These are phyloP conservation scores for Nyctibius grandis DNA, from an alignment of 2,797 vertebrate genomes.

Conservation along the genomic window DNA sequence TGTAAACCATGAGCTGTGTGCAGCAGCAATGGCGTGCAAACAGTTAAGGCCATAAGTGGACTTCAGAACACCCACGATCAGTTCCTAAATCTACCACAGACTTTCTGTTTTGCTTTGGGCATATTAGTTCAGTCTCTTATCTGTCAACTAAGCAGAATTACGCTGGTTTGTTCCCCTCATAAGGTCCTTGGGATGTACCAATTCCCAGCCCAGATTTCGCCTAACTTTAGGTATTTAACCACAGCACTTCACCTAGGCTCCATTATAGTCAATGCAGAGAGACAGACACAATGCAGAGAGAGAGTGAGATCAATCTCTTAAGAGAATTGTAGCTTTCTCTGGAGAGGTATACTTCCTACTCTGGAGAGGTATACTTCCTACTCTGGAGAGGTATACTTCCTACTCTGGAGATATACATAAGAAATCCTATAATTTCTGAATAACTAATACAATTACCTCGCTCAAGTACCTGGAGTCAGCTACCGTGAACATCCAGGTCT, in stretches of 20 bases:
- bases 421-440: background rate
- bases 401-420: background rate
- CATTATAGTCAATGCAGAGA: background rate
- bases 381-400: background rate
- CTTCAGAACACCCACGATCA: background rate
- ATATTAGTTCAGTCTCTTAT: constrained; percentile 5
- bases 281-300: background rate
- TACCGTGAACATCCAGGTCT: background rate
- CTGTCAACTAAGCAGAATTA: constrained; percentile 14
- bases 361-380: too few species aligned
- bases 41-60: background rate
- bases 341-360: background rate
- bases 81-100: constrained; percentile 6
- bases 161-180: background rate
- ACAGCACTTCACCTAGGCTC: background rate
- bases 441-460: background rate
- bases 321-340: background rate
- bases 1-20: background rate
- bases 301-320: background rate
- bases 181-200: background rate
- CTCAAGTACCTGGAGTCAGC: background rate
- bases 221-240: background rate
- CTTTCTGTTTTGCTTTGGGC: constrained; percentile 16
- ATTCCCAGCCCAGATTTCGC: background rate
- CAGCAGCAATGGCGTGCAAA: background rate